Percentiles rank a stretch among this genome's conserved stretches.
Conservation (phyloP, 2,888 invertebrate species). For the Piscicola geometra region DNA sequence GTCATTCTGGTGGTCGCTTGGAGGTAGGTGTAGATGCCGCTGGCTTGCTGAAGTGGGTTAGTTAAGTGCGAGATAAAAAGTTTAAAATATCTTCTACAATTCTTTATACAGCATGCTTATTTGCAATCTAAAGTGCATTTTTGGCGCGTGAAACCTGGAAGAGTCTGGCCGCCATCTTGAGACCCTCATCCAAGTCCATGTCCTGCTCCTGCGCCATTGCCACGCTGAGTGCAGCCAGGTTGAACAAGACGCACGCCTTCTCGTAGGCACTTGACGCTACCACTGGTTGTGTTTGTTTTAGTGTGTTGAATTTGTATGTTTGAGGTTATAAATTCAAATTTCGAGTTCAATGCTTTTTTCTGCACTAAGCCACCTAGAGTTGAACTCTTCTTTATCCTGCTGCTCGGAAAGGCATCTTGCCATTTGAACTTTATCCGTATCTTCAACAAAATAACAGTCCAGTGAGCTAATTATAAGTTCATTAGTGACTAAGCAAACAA, state of each 20-base stretch:
- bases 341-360: conserved; percentile 83
- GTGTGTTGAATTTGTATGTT: background rate
- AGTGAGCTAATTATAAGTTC: too few relatives aligned
- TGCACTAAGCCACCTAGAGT: conserved; percentile 69
- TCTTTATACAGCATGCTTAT: background rate
- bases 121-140: background rate
- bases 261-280: conserved; percentile 84
- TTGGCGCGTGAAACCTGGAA: too few relatives aligned
- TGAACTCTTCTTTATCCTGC: background rate
- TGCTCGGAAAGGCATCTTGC: conserved; percentile 84
- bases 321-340: conserved; percentile 69
- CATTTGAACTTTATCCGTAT: conserved; percentile 91
- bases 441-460: conserved; percentile 46
- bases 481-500: too few relatives aligned
- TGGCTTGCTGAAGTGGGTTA: conserved; percentile 69
- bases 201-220: conserved; percentile 74
- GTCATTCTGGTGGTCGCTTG: conserved; percentile 67
- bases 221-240: conserved; percentile 82
- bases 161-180: conserved; percentile 84
- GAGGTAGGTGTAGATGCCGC: conserved; percentile 81
- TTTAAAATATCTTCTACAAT: background rate
- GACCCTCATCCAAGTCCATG: conserved; percentile 82
- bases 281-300: conserved; percentile 61
- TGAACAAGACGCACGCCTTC: conserved; percentile 88
- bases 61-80: too few relatives aligned